Percentiles rank a stretch among this genome's conserved stretches.
Evolutionary conservation across 2,797 vertebrate species (phyloP).

Genomic region (Eulemur mongoz): DNA sequence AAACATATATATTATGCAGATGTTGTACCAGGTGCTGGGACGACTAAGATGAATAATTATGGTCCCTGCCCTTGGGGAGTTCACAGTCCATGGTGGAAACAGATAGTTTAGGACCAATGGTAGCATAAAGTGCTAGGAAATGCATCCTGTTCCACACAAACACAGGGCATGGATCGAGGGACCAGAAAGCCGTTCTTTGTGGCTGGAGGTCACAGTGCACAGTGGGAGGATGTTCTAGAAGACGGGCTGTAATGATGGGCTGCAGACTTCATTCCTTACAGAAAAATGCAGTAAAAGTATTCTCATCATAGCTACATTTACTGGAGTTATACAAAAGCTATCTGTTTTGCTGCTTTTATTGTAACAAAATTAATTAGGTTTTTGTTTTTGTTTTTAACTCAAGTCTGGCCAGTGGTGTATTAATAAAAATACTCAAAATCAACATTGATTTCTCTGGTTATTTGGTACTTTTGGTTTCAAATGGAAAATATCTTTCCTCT

Average conservation of each 20-base stretch:
- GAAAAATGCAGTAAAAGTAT: background rate
- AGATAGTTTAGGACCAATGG: background rate
- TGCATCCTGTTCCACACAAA: background rate
- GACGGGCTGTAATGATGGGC: background rate
- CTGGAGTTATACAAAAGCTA: background rate
- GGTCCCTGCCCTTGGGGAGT: background rate
- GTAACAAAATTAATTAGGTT: background rate
- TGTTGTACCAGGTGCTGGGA: conserved; percentile 41
- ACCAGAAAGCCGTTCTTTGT: background rate
- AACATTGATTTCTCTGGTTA: background rate
- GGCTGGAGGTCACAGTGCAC: background rate
- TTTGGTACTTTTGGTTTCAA: background rate
- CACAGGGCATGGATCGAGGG: fast-evolving
- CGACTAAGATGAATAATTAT: conserved; percentile 59
- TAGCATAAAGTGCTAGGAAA: background rate
- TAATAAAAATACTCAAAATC: background rate
- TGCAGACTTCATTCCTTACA: background rate
- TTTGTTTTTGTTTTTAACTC: background rate
- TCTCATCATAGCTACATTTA: background rate
- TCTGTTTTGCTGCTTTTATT: background rate
- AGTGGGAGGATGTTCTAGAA: background rate
- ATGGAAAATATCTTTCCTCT: background rate
- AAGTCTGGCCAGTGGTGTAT: background rate
- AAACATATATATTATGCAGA: conserved; percentile 62
- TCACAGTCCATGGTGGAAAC: background rate